Conservation (phyloP, 2,113 vertebrate genomes). For the Alligator sinensis region DNA sequence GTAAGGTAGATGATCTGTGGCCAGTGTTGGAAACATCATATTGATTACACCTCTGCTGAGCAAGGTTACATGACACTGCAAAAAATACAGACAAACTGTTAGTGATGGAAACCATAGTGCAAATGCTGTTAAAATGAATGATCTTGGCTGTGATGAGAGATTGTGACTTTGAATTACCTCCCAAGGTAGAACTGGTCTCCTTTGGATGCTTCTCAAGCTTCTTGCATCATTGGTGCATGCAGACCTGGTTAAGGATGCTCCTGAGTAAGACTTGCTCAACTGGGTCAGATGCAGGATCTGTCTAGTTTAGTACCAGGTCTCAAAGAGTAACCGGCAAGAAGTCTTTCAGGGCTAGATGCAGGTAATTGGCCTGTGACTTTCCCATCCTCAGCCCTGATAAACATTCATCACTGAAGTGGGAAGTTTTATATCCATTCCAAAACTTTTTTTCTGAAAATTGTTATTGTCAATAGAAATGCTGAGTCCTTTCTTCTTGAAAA, state of each 20-base stretch:
- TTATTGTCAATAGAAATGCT: background rate
- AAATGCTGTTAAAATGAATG: background rate
- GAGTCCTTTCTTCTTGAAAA: background rate
- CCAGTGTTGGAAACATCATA: background rate
- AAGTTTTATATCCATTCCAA: background rate
- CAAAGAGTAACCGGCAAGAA: background rate
- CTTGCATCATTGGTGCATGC: background rate
- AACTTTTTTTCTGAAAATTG: background rate
- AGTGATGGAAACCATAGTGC: background rate
- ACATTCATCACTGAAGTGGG: background rate
- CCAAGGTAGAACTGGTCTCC: background rate
- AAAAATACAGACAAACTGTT: background rate
- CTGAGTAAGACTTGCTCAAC: background rate
- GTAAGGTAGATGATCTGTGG: background rate
- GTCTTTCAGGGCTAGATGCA: background rate
- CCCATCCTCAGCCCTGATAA: background rate
- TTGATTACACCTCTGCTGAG: background rate
- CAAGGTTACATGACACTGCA: background rate
- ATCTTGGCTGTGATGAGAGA: background rate
- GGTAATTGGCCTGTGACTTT: background rate
- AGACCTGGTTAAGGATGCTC: background rate
- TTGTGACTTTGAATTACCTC: background rate
- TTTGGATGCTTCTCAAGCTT: background rate
- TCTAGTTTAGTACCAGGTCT: background rate
- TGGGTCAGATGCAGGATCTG: background rate